These are phyloP conservation scores for Copidosoma floridanum DNA, from an alignment of 1,140 invertebrate species.

Conservation along the genomic window DNA sequence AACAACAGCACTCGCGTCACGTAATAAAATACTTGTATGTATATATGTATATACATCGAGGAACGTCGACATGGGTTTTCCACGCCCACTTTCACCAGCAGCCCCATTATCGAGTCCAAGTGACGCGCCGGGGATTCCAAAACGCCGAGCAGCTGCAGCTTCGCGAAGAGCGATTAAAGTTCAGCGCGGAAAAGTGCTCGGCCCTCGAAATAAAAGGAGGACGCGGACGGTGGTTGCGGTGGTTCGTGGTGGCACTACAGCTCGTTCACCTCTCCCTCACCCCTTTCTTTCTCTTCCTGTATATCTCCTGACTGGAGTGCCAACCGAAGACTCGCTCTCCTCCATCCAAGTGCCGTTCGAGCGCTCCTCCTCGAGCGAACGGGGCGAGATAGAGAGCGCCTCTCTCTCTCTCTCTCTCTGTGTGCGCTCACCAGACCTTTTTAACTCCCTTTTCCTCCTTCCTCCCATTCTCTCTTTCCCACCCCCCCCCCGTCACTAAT, in stretches of 20 bases:
- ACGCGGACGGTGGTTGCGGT: too few relatives aligned
- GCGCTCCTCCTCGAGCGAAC: too few relatives aligned
- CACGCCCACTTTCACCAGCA: background rate
- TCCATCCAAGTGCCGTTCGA: conserved; percentile 26
- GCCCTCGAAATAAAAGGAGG: conserved; percentile 7
- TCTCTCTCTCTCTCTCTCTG: too few relatives aligned
- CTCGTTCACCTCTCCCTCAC: background rate
- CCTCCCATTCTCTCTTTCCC: too few relatives aligned
- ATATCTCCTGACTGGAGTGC: background rate
- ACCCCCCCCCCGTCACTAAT: too few relatives aligned
- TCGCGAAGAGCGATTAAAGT: conserved; percentile 5
- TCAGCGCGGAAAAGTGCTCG: background rate
- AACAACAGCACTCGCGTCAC: too few relatives aligned
- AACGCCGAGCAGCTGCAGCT: too few relatives aligned
- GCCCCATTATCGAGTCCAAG: background rate
- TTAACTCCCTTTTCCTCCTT: too few relatives aligned
- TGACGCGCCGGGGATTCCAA: background rate
- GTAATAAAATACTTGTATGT: conserved; percentile 13
- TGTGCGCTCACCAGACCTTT: too few relatives aligned
- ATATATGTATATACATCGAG: conserved; percentile 3
- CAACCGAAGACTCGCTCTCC: conserved; percentile 19
- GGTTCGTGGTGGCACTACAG: too few relatives aligned
- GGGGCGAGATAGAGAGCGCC: background rate
- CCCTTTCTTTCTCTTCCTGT: too few relatives aligned
- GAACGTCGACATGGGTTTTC: background rate